These are phyloP conservation scores for Leucophora obtusa DNA, from an alignment of 2,888 invertebrate genomes.

Conservation along the genomic window DNA sequence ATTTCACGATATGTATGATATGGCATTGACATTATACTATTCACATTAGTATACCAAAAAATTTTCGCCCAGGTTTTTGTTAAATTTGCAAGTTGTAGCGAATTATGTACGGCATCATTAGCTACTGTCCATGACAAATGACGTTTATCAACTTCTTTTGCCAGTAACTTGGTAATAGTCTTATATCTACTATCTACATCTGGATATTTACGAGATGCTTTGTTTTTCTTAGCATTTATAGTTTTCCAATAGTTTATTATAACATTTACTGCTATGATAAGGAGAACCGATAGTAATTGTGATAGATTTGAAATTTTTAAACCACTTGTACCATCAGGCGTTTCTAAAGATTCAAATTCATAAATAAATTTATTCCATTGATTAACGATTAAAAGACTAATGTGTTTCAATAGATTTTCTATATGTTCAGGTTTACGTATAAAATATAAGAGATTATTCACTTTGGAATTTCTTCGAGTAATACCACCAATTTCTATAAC, in stretches of 20 bases:
- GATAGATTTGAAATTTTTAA: conserved; percentile 72
- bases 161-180: conserved; percentile 72
- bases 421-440: conserved; percentile 83
- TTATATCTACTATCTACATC: conserved; percentile 65
- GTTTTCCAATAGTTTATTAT: conserved; percentile 82
- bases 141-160: conserved; percentile 75
- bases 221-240: conserved; percentile 64
- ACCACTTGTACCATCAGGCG: conserved; percentile 79
- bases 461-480: conserved; percentile 49
- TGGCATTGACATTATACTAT: conserved; percentile 71
- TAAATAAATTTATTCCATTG: conserved; percentile 90
- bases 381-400: conserved; percentile 85
- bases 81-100: conserved; percentile 79
- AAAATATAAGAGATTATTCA: conserved; percentile 79
- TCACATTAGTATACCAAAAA: conserved; percentile 74
- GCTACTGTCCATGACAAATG: conserved; percentile 77
- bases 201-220: conserved; percentile 65
- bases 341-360: conserved; percentile 87
- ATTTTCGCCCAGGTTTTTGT: conserved; percentile 72
- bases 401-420: conserved; percentile 83
- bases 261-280: conserved; percentile 84
- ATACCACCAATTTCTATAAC: conserved; percentile 67
- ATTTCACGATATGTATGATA: conserved; percentile 73
- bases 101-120: conserved; percentile 75
- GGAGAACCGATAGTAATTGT: conserved; percentile 81